A percentile compares a stretch with the other conserved stretches of the same genome.
These are phyloP conservation scores for Enhydra lutris DNA, from an alignment of 2,113 vertebrate species.

Conservation along the genomic window DNA sequence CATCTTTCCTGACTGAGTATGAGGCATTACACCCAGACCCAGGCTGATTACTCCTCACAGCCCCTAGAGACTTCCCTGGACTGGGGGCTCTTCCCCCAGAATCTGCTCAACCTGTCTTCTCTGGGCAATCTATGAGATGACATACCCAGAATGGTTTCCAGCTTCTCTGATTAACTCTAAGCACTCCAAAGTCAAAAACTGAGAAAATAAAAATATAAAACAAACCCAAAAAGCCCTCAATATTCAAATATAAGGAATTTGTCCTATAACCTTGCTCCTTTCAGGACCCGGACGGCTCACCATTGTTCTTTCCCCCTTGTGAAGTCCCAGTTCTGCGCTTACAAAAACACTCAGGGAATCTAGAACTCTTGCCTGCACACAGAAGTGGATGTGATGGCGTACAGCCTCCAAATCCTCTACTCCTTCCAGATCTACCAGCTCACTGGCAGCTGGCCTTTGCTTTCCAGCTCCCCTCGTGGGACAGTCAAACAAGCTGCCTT, in stretches of 20 bases:
- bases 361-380: background rate
- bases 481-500: background rate
- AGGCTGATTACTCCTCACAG: background rate
- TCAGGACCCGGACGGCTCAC: background rate
- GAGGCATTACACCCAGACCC: background rate
- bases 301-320: background rate
- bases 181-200: background rate
- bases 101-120: background rate
- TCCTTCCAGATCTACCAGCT: background rate
- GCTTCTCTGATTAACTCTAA: background rate
- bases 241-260: background rate
- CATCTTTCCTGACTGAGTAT: background rate
- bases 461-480: background rate
- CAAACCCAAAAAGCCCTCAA: no score
- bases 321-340: background rate
- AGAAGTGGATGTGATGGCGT: background rate
- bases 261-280: background rate
- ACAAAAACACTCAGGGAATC: background rate
- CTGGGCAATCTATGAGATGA: background rate
- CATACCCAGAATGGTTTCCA: background rate
- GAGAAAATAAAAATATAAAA: background rate
- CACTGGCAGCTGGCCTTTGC: rapidly evolving
- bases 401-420: background rate
- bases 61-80: background rate
- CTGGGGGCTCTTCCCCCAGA: background rate